Percentiles rank a stretch among this genome's conserved stretches.
These are phyloP conservation scores for Heliconius congener DNA, from an alignment of 1,140 invertebrate genomes.

Conservation along the genomic window DNA sequence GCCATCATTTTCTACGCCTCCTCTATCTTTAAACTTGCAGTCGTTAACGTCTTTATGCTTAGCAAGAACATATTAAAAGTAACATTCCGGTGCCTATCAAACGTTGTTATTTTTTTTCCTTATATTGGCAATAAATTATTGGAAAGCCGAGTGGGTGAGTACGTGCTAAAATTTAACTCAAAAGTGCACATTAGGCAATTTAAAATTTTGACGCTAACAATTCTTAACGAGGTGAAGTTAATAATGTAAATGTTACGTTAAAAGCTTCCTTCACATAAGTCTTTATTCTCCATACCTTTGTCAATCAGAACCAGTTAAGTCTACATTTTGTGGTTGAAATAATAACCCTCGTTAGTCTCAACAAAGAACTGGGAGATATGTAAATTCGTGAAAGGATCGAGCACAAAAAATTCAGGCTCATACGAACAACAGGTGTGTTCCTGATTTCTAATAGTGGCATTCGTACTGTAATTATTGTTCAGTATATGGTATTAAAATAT, in stretches of 20 bases:
- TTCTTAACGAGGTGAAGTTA: slow-evolving; percentile 67
- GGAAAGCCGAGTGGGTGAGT: slow-evolving; percentile 15
- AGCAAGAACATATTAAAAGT: slow-evolving; percentile 48
- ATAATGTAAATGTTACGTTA: slow-evolving; percentile 49
- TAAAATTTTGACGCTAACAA: slow-evolving; percentile 55
- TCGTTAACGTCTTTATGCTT: slow-evolving; percentile 60
- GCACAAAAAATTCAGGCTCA: slow-evolving; percentile 70
- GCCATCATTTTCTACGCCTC: slow-evolving; percentile 67
- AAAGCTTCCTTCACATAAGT: slow-evolving; percentile 55
- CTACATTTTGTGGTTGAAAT: slow-evolving; percentile 76
- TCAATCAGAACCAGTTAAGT: slow-evolving; percentile 70
- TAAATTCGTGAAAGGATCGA: slow-evolving; percentile 73
- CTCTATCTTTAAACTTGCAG: slow-evolving; percentile 61
- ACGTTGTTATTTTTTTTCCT: neutral
- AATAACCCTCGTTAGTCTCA: slow-evolving; percentile 74
- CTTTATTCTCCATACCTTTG: slow-evolving; percentile 61
- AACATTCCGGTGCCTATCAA: slow-evolving; percentile 31
- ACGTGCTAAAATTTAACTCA: slow-evolving; percentile 42
- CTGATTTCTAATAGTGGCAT: slow-evolving; percentile 73
- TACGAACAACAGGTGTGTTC: slow-evolving; percentile 71
- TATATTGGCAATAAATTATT: neutral
- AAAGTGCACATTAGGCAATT: slow-evolving; percentile 45
- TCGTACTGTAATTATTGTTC: slow-evolving; percentile 62
- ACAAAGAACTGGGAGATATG: slow-evolving; percentile 74
- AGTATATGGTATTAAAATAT: slow-evolving; percentile 55